Conservation (phyloP, 2,113 vertebrate species). For the Megaceryle torquata region DNA sequence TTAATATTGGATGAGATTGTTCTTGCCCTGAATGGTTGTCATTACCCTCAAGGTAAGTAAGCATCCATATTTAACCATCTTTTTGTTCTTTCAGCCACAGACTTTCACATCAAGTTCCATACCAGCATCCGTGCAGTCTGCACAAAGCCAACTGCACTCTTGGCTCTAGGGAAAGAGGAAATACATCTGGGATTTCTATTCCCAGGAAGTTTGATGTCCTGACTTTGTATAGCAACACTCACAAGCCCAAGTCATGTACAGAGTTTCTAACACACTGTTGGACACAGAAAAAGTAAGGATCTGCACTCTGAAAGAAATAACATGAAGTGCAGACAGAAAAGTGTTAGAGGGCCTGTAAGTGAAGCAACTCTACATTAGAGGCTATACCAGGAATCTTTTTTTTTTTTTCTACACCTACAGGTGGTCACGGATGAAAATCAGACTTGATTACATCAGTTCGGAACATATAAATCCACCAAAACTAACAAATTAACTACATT, state of each 20-base stretch:
- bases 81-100: neutral
- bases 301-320: neutral
- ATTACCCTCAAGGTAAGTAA: neutral
- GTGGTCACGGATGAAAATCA: neutral
- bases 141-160: neutral
- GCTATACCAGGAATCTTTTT: neutral
- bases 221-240: neutral
- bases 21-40: neutral
- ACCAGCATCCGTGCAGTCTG: neutral
- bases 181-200: neutral
- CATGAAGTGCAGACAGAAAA: neutral
- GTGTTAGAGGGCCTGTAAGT: neutral
- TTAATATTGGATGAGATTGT: neutral
- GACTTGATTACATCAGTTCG: accelerated
- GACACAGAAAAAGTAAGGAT: neutral
- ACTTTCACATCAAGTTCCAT: too few relatives aligned
- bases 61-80: neutral
- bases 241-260: neutral
- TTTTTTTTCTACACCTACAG: neutral
- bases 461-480: neutral
- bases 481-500: neutral
- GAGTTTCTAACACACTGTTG: neutral
- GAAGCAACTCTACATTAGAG: neutral
- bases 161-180: neutral
- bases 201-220: neutral